Evolutionary conservation across 1,140 invertebrate genomes (phyloP), one percentile per base, ranked within the genome.

Genomic region (Pectinophora gossypiella): DNA sequence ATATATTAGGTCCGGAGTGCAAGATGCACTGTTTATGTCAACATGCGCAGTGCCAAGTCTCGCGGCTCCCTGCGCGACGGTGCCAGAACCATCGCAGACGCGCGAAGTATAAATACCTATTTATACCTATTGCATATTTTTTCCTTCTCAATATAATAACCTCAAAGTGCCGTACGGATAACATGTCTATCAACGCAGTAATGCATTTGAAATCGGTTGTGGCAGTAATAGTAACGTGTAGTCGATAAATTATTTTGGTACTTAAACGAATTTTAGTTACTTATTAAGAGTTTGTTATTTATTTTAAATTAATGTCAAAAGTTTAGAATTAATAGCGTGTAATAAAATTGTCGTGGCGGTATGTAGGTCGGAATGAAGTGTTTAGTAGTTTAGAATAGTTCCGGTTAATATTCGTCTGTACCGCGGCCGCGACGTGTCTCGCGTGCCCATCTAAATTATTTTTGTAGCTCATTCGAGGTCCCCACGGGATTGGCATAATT

Each of bases 391-490:
- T n/a, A n/a, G 27, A 32, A 32, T 40, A 16, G 18, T 40, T 40
- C 16, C 38, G 38, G 38, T 12, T 27, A 27, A 27, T 27, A 40
- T 13, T n/a, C 6, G n/a, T 40, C 5, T 40, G 38, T 40, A 10
- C 12, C 44, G 18, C 16, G 9, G 40, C 40, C 49, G 56, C 62
- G 53, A 45, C 59, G 56, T 67, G 62, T 69, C 56, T 76, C 56
- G 66, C 68, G 64, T 67, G 68, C 61, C 61, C 65, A 67, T 71
- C 66, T 51, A 61, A 70, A 79, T 78, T 84, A 85, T 85, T 82
- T 85, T 80, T 68, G 75, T 82, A 79, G 72, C 77, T 81, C 71
- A 74, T 66, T 67, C 68, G 69, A 71, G 68, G 70, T 76, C 67
- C 61, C 68, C 60, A 55, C 47, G 54, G 57, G 58, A 68, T 56